Base-by-base conservation (phyloP, 2,113 vertebrate species). In the Perca fluviatilis region DNA sequence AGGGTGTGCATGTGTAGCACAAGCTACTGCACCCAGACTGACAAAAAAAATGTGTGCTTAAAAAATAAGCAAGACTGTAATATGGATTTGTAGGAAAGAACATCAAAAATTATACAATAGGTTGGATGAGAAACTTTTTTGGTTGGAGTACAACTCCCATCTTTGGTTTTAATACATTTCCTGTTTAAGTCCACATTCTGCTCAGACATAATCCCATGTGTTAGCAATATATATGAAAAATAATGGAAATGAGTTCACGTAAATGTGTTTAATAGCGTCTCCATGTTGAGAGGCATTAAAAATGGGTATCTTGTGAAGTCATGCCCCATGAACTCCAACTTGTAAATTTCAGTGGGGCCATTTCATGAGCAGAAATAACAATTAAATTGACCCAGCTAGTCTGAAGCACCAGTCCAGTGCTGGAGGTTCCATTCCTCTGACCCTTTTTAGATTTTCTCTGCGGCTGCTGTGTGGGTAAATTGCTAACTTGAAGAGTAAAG, bases 201-300 rank as follows among this genome's bases (percentile, higher is more conserved):
- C 74, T 58, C 23, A 9, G 7, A 62, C 76, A 56, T 46, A 68
- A 63, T 51, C 25, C 51, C 23, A 21, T 11, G 58, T 69, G 51
- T 74, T 58, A 71, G 30, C 51, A 79, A 21, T 40, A 33, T 33
- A 43, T 74, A 61, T 73, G n/a, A 56, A 77, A 75, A 80, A 87
- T 58, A 83, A 54, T 70, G 54, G 62, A 70, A 77, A 64, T 57
- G 11, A 57, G 62, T 66, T 58, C 36, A 68, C 75, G 58, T 53
- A 18, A 58, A 76, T 72, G 43, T 50, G 43, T 53, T 25, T 49
- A 54, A 43, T 25, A 56, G 46, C 13, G 2, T 15, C 2, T 58
- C 36, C 27, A 63, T 9, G 3, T n/a, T 27, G 57, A 69, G 67
- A 69, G 65, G 46, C 49, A 16, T 68, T 68, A 36, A 60, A 70